Base-by-base conservation (phyloP, 2,888 invertebrate genomes). In the Eristalinus sepulchralis region DNA sequence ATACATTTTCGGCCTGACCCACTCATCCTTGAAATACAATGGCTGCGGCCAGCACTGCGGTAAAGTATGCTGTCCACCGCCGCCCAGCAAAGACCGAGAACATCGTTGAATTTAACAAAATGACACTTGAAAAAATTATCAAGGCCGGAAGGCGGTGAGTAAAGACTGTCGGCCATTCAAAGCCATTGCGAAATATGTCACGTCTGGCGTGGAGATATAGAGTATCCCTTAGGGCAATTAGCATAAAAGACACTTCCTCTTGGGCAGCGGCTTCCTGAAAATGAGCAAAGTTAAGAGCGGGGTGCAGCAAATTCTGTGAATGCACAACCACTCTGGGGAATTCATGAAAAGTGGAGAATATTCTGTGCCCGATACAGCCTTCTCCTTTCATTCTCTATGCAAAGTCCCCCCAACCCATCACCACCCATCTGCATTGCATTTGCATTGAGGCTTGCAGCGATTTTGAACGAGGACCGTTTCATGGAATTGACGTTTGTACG, bases 161-260 rank as follows among this genome's bases (percentile, higher is more conserved):
- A 68, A 70, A 10, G 17, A 20, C 47, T 11, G 10, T 55, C 20
- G 39, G 24, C 31, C 33, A 13, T 27, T 6, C n/a, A n/a, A n/a
- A n/a, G n/a, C 59, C 59, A 70, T 59, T 39, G n/a, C 17, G 27
- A 59, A 60, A 71, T 27, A 27, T 47, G 47, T 47, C 47, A 47
- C 47, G 47, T 47, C 47, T 47, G 47, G 47, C 0, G 6, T 13
- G 8, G 47, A 8, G 47, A 39, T 39, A 60, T 27, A 59, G 39
- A 71, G 71, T 47, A 17, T 39, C 71, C 31, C 34, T 5, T 31
- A 20, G 60, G 13, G 71, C 71, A 71, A 71, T 71, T 71, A 71
- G 59, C 60, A 71, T 71, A 71, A 39, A 47, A 27, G 71, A 70
- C 10, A 70, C 27, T 31, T 39, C 47, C 39, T 36, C 13, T n/a